Conservation (phyloP, 2,888 invertebrate species). For the Phorcus lineatus region DNA sequence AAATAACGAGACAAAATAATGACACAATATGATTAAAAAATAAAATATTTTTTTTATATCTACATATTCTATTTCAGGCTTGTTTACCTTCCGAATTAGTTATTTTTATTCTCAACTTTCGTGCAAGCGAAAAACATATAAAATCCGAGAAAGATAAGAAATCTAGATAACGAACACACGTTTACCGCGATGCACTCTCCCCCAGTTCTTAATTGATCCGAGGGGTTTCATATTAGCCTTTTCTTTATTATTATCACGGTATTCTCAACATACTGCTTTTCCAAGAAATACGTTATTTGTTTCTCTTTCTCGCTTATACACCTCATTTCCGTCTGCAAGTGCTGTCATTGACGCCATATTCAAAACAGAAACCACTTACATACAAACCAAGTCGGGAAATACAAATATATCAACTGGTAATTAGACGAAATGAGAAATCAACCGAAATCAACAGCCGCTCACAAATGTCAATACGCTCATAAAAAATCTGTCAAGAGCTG, state of each 20-base stretch:
- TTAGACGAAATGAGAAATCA: constrained; percentile 1
- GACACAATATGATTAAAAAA: too few relatives aligned
- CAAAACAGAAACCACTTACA: constrained; percentile 2
- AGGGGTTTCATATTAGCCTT: neutral
- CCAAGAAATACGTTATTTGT: neutral
- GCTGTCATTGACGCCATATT: constrained; percentile 3
- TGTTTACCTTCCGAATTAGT: too few relatives aligned
- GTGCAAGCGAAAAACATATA: too few relatives aligned
- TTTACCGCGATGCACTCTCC: neutral
- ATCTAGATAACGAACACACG: too few relatives aligned
- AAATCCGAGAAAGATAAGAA: too few relatives aligned
- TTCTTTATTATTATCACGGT: neutral
- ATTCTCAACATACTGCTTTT: neutral
- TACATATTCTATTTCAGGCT: too few relatives aligned
- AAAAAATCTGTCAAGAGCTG: constrained; percentile 5
- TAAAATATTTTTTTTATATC: too few relatives aligned
- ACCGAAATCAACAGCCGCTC: constrained; percentile 20
- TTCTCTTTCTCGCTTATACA: neutral
- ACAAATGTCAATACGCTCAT: neutral
- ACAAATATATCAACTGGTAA: constrained; percentile 10
- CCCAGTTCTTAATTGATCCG: neutral
- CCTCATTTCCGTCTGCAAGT: constrained; percentile 4
- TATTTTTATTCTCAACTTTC: too few relatives aligned
- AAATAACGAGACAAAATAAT: too few relatives aligned
- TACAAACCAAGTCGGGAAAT: constrained; percentile 4